Conservation (phyloP, 2,113 vertebrate species). For the Pontoporia blainvillei region DNA sequence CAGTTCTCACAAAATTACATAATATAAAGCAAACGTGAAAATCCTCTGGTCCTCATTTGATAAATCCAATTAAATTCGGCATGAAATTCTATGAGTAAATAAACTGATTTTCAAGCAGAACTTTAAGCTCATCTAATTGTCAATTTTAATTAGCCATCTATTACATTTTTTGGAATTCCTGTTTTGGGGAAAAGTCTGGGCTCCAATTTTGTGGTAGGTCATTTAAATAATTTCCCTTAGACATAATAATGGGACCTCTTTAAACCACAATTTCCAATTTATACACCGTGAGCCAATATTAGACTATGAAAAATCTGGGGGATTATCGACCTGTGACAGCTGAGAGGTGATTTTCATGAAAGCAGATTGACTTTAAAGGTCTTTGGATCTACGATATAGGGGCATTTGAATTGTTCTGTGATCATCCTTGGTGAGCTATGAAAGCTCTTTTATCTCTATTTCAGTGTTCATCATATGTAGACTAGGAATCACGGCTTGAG, state of each 20-base stretch:
- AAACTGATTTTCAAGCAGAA: neutral
- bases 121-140: neutral
- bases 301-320: neutral
- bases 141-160: neutral
- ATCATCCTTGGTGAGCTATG: neutral
- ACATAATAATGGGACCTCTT: neutral
- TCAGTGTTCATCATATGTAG: neutral
- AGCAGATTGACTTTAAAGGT: neutral
- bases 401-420: neutral
- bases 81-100: neutral
- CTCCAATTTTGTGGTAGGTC: neutral
- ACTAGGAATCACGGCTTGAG: neutral
- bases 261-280: neutral
- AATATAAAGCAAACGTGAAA: neutral
- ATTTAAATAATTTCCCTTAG: constrained; percentile 29
- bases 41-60: neutral
- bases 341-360: neutral
- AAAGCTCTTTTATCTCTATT: neutral
- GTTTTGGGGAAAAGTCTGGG: neutral
- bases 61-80: neutral
- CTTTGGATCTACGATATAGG: neutral
- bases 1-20: neutral
- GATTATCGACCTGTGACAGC: neutral
- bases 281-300: neutral
- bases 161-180: neutral